These are phyloP conservation scores for Alloplasta piceator DNA, from an alignment of 2,888 invertebrate genomes.

Conservation along the genomic window DNA sequence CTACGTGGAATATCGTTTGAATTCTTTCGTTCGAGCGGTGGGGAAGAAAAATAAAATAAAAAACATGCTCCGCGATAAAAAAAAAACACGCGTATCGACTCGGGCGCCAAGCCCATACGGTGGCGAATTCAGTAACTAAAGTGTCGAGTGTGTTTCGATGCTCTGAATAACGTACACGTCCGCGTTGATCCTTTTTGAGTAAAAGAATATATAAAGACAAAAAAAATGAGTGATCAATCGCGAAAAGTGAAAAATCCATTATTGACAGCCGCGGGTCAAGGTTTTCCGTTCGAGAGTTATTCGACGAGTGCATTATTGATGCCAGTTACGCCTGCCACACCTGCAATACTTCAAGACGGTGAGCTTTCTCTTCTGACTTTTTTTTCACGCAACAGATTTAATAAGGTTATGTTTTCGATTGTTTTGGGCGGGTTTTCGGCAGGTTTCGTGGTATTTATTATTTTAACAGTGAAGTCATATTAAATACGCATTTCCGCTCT, in stretches of 20 bases:
- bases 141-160: conserved; percentile 38
- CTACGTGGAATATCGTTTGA: conserved; percentile 65
- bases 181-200: background rate
- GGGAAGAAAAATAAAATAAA: too few species aligned
- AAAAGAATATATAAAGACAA: conserved; percentile 2
- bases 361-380: conserved; percentile 66
- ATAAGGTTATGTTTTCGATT: conserved; percentile 16
- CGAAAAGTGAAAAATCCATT: conserved; percentile 87
- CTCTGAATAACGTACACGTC: background rate
- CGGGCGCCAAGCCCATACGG: background rate
- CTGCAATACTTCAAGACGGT: conserved; percentile 79
- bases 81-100: background rate
- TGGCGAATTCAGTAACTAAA: conserved; percentile 63
- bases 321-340: conserved; percentile 85
- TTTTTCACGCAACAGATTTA: background rate
- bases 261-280: conserved; percentile 89
- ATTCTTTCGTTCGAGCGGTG: background rate
- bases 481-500: background rate
- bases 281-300: conserved; percentile 89
- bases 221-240: conserved; percentile 83
- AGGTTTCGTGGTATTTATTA: background rate
- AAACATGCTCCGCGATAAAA: too few species aligned
- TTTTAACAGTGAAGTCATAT: background rate
- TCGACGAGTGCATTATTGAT: conserved; percentile 89
- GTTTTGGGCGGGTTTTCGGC: conserved; percentile 41